A percentile compares a stretch with the other conserved stretches of the same genome.
phyloP scores from a whole-genome alignment of 2,113 vertebrate species.

The Mystacornis crossleyi region DNA sequence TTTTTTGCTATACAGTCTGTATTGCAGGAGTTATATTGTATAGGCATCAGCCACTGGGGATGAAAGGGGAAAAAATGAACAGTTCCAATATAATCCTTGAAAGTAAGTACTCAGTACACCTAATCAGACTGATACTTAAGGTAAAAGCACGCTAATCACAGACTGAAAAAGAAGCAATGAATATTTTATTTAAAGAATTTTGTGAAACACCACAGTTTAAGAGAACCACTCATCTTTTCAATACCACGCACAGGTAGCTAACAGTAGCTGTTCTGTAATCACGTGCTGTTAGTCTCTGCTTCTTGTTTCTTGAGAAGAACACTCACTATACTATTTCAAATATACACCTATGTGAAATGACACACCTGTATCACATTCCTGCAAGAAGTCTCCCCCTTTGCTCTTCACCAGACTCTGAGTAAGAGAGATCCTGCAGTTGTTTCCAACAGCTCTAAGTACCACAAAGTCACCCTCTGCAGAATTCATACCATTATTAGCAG shows the following conservation, averaged over 20 bases:
- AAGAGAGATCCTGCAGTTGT: neutral
- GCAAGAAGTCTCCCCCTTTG: neutral
- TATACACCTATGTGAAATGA: rapidly evolving
- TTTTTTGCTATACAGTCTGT: neutral
- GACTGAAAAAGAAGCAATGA: neutral
- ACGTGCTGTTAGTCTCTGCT: neutral
- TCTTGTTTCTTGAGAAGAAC: neutral
- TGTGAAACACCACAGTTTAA: neutral
- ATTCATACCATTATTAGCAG: neutral
- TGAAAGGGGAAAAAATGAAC: neutral
- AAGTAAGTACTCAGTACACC: neutral
- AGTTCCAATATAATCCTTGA: neutral
- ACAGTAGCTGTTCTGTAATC: neutral
- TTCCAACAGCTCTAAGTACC: neutral
- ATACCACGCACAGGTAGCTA: rapidly evolving
- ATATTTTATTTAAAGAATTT: neutral
- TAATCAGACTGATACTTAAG: neutral
- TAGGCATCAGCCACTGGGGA: neutral
- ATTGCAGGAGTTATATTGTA: neutral
- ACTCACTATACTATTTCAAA: neutral
- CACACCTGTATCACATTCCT: neutral
- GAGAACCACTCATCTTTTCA: neutral
- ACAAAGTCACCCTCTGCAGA: neutral
- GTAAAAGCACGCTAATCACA: neutral
- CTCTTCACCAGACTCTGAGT: neutral